Percentiles rank a stretch among this genome's conserved stretches.
These are phyloP conservation scores for Catharus fuscescens DNA, from an alignment of 2,113 vertebrate species.

Conservation along the genomic window DNA sequence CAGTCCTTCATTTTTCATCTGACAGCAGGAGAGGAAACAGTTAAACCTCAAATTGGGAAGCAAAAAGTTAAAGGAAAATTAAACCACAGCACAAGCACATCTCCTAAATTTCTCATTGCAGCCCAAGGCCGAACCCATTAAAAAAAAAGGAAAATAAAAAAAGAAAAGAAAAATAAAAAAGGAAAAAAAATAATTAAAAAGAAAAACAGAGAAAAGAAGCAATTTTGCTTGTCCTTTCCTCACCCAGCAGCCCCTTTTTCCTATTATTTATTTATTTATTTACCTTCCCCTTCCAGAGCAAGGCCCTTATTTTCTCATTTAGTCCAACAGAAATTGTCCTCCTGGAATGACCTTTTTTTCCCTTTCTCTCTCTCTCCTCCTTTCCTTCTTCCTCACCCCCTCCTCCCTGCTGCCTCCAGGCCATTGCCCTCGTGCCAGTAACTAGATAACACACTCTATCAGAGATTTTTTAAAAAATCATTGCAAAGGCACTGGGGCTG, in stretches of 20 bases:
- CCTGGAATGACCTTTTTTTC: conserved; percentile 89
- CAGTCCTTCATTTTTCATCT: not conserved
- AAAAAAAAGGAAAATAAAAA: conserved; percentile 49
- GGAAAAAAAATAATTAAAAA: not conserved
- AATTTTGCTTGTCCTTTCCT: conserved; percentile 83
- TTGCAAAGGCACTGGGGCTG: conserved; percentile 96
- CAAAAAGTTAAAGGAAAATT: conserved; percentile 68
- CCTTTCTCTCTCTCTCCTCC: conserved; percentile 74
- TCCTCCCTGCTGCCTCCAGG: conserved; percentile 85
- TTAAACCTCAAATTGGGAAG: conserved; percentile 72
- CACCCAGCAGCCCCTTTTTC: conserved; percentile 80
- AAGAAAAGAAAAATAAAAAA: conserved; percentile 14
- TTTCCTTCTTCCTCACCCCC: conserved; percentile 68
- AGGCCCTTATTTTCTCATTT: conserved; percentile 91
- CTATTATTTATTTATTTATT: conserved; percentile 80
- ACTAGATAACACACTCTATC: conserved; percentile 99
- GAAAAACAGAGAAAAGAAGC: conserved; percentile 32
- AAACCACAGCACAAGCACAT: not conserved
- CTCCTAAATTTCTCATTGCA: conserved; percentile 71
- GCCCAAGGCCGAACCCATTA: conserved; percentile 78
- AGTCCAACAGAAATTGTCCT: conserved; percentile 94
- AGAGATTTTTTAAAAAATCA: conserved; percentile 98
- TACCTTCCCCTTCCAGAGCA: conserved; percentile 56
- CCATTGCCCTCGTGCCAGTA: conserved; percentile 97
- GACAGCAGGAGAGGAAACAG: conserved; percentile 35